Conservation (phyloP, 2,888 invertebrate species). For the Cetonia aurata region DNA sequence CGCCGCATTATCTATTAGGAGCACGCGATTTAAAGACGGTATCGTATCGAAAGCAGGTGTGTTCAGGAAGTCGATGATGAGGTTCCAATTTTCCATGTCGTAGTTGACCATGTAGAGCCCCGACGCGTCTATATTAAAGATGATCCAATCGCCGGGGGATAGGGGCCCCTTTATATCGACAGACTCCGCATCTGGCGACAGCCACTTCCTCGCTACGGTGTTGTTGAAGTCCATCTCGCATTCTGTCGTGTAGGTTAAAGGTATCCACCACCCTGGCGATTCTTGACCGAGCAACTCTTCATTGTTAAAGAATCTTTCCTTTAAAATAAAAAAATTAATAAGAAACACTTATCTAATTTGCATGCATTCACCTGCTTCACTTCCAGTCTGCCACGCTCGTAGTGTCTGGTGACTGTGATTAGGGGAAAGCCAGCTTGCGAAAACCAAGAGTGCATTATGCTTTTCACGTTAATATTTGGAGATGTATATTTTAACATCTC, state of each 20-base stretch:
- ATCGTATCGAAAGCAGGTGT: too few relatives aligned
- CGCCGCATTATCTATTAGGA: slow-evolving; percentile 84
- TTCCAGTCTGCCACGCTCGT: slow-evolving; percentile 69
- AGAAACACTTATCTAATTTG: too few relatives aligned
- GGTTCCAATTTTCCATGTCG: slow-evolving; percentile 79
- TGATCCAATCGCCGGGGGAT: slow-evolving; percentile 72
- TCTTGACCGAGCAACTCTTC: slow-evolving; percentile 39
- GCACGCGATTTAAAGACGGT: slow-evolving; percentile 79
- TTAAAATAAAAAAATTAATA: neutral
- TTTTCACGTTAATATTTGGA: slow-evolving; percentile 73
- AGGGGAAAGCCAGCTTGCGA: slow-evolving; percentile 87
- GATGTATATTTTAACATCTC: slow-evolving; percentile 68
- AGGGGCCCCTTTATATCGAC: slow-evolving; percentile 60
- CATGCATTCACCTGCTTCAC: slow-evolving; percentile 70
- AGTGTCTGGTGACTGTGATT: slow-evolving; percentile 74
- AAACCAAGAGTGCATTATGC: slow-evolving; percentile 91
- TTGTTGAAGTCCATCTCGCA: slow-evolving; percentile 67
- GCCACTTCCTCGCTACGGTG: slow-evolving; percentile 70
- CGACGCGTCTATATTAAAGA: slow-evolving; percentile 80
- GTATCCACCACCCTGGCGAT: slow-evolving; percentile 73
- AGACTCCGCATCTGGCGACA: slow-evolving; percentile 62
- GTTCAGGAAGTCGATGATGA: slow-evolving; percentile 72
- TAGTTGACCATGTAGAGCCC: slow-evolving; percentile 68
- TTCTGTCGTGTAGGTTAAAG: slow-evolving; percentile 71
- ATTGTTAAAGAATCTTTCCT: slow-evolving; percentile 56